Base-by-base conservation (phyloP, 2,888 invertebrate species). In the Chrysolina oricalcia region DNA sequence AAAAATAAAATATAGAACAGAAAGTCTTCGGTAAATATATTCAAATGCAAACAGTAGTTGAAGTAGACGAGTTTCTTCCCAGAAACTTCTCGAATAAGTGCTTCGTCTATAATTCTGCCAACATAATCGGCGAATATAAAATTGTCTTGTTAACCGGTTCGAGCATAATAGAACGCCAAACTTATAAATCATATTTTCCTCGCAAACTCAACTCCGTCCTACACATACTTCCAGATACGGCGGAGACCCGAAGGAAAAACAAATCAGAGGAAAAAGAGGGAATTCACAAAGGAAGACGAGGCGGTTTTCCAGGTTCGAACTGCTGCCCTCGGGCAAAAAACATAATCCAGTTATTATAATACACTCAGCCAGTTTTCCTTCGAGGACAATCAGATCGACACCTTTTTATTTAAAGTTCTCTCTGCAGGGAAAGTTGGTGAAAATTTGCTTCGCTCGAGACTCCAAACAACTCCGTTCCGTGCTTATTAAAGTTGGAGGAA, bases 261-360 rank as follows among this genome's bases (percentile, higher is more conserved):
- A 76, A 74, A 67, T 17, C 48, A 11, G 19, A 35, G 35, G 17
- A 27, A 67, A 21, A 17, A 48, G 59, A 15, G 59, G 35, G 59
- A 59, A 59, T 59, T 59, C 35, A 59, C 59, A 59, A 59, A 59
- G 59, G 59, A 59, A 35, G 59, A n/a, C 35, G 74, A 76, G 71
- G 70, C 75, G 76, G 73, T 68, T 59, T 68, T 59, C 74, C 71
- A 73, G 77, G 77, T 66, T 79, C 81, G 80, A 80, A 83, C 65
- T 80, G 80, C 77, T 79, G 77, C 81, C 74, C 77, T 77, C 76
- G 76, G 81, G 81, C 63, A 70, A 68, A 80, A 82, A 82, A 81
- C 82, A 81, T 85, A 85, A 85, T 85, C 84, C 82, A 83, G 84
- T 85, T 85, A 84, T 85, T 84, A 83, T 84, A 85, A 85, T 84